These are phyloP conservation scores for Empis livida DNA, from an alignment of 2,888 invertebrate genomes.

Conservation along the genomic window DNA sequence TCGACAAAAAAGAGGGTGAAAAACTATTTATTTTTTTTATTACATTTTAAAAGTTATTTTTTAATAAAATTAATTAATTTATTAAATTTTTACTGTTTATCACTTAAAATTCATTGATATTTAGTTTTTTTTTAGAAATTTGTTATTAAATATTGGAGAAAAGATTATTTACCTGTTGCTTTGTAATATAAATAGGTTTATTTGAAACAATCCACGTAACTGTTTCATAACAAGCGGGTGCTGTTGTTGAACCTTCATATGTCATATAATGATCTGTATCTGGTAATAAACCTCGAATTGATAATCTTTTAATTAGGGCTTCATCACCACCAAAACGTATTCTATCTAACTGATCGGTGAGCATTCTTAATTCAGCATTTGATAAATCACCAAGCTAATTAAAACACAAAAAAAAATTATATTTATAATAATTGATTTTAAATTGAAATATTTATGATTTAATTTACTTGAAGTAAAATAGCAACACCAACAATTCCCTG, in stretches of 20 bases:
- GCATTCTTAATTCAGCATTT: slow-evolving; percentile 77
- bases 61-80: neutral
- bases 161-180: slow-evolving; percentile 70
- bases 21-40: too few species aligned
- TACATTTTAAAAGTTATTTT: neutral
- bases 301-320: slow-evolving; percentile 71
- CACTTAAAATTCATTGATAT: neutral
- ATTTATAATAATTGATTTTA: neutral
- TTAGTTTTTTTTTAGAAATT: too few species aligned
- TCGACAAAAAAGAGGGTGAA: too few species aligned
- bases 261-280: slow-evolving; percentile 92
- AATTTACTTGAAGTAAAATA: slow-evolving; percentile 77
- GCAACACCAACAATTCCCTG: slow-evolving; percentile 93
- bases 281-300: slow-evolving; percentile 78
- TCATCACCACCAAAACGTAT: slow-evolving; percentile 84
- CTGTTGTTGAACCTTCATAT: slow-evolving; percentile 93
- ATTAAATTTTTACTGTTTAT: neutral
- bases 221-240: slow-evolving; percentile 95
- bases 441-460: neutral
- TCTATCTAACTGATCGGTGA: slow-evolving; percentile 85
- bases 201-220: slow-evolving; percentile 98
- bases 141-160: too few species aligned
- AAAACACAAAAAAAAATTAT: neutral
- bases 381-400: slow-evolving; percentile 88
- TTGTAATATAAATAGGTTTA: slow-evolving; percentile 95